These are phyloP conservation scores for Crenichthys baileyi DNA, from an alignment of 2,797 vertebrate genomes.

Conservation along the genomic window DNA sequence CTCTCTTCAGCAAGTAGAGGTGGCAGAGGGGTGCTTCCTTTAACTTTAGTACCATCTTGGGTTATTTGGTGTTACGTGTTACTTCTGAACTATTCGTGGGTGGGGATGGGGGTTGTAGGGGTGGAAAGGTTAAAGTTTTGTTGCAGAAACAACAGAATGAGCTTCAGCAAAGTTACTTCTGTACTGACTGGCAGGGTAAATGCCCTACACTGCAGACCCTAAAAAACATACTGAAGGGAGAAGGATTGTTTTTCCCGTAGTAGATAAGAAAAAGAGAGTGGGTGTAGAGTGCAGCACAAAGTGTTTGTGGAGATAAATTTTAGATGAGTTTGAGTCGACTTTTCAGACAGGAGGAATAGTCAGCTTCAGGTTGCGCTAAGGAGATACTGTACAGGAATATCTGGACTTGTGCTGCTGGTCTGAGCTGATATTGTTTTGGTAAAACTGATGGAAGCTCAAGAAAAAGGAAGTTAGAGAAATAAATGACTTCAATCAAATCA, in stretches of 20 bases:
- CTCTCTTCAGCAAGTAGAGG: too few relatives aligned
- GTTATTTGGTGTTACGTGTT: not conserved
- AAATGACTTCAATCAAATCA: not conserved
- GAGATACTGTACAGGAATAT: not conserved
- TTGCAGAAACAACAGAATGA: not conserved
- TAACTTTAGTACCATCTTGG: not conserved
- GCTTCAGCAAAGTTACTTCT: not conserved
- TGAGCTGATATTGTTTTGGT: not conserved
- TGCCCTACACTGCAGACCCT: not conserved
- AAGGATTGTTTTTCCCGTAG: not conserved
- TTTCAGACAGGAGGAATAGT: not conserved
- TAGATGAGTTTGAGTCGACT: not conserved
- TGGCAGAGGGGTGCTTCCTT: too few relatives aligned
- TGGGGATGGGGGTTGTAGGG: too few relatives aligned
- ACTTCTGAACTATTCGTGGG: not conserved
- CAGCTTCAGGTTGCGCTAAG: not conserved
- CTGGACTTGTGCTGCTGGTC: not conserved
- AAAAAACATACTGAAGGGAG: not conserved
- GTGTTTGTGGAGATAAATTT: conserved; percentile 7
- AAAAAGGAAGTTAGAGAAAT: not conserved
- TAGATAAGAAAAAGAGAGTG: not conserved
- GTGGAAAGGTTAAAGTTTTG: not conserved
- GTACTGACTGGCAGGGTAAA: not conserved
- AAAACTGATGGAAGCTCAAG: not conserved
- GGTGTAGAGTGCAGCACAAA: not conserved